A percentile compares a stretch with the other conserved stretches of the same genome.
phyloP scores from a whole-genome alignment of 2,888 invertebrate genomes.

The Hirtodrosophila histrioides region DNA sequence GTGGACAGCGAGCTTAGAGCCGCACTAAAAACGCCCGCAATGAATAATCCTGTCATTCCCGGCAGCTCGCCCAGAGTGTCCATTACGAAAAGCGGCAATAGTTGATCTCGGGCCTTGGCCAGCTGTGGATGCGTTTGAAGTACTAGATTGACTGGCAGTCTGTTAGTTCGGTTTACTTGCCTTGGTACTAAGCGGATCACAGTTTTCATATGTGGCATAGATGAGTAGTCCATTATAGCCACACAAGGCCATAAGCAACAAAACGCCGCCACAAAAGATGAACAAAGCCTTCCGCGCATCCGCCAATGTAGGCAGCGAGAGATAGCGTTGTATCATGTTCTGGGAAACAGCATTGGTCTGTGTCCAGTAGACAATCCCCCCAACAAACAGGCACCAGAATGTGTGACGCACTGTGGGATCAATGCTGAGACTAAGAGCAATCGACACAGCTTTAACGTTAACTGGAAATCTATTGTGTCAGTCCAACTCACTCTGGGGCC shows the following conservation, averaged over 20 bases:
- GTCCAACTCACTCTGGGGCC: conserved; percentile 87
- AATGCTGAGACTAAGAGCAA: conserved; percentile 89
- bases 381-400: conserved; percentile 91
- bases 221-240: conserved; percentile 87
- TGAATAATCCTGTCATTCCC: conserved; percentile 94
- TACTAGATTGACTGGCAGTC: neutral
- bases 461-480: neutral
- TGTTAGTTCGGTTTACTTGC: conserved; percentile 36
- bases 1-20: conserved; percentile 92
- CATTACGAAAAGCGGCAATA: conserved; percentile 94
- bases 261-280: conserved; percentile 86
- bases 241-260: conserved; percentile 85
- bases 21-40: conserved; percentile 95
- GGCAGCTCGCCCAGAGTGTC: conserved; percentile 90
- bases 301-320: conserved; percentile 89
- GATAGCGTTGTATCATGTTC: conserved; percentile 94
- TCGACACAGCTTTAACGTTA: neutral
- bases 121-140: conserved; percentile 83
- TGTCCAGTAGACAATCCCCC: conserved; percentile 91
- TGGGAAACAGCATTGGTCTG: conserved; percentile 93
- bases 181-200: conserved; percentile 88
- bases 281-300: conserved; percentile 86
- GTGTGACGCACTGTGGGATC: conserved; percentile 92
- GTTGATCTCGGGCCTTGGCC: conserved; percentile 90
- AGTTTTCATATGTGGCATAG: conserved; percentile 87